Conservation (phyloP, 2,797 vertebrate genomes). For the Clarias fuscus region DNA sequence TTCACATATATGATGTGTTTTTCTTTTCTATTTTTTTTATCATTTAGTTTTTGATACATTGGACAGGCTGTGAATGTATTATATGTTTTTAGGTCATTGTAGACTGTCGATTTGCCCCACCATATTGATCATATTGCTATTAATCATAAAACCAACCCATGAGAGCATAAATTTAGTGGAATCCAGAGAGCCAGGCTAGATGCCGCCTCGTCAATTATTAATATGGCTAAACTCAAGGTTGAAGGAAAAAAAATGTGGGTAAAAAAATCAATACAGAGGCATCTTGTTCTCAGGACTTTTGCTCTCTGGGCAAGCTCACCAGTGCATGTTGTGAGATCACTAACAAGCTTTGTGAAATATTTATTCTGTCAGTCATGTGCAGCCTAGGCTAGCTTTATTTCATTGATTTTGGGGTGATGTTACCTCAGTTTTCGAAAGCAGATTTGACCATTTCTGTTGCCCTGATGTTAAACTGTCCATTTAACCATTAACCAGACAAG, state of each 20-base stretch:
- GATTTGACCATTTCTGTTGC: not conserved
- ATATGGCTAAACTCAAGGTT: constrained; percentile 53
- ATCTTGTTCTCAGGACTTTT: constrained; percentile 53
- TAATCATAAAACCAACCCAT: constrained; percentile 41
- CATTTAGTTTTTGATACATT: not conserved
- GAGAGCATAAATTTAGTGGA: constrained; percentile 46
- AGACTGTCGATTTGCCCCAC: constrained; percentile 23
- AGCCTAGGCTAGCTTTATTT: constrained; percentile 22
- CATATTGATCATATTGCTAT: constrained; percentile 36
- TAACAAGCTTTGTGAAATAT: constrained; percentile 58
- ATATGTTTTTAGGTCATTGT: constrained; percentile 20
- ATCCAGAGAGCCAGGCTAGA: constrained; percentile 41
- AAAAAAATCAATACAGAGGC: constrained; percentile 55
- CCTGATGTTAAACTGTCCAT: not conserved
- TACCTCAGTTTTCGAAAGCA: constrained; percentile 18
- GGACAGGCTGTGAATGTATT: not conserved
- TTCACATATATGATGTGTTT: not conserved
- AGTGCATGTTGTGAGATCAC: constrained; percentile 50
- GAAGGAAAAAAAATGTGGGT: constrained; percentile 47
- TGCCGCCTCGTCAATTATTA: constrained; percentile 55
- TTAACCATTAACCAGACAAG: not conserved
- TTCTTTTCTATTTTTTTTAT: not conserved
- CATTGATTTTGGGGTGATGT: constrained; percentile 27
- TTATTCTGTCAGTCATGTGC: constrained; percentile 52
- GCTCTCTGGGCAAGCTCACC: constrained; percentile 45